phyloP scores from a whole-genome alignment of 2,888 invertebrate species.

The Rhingia rostrata region DNA sequence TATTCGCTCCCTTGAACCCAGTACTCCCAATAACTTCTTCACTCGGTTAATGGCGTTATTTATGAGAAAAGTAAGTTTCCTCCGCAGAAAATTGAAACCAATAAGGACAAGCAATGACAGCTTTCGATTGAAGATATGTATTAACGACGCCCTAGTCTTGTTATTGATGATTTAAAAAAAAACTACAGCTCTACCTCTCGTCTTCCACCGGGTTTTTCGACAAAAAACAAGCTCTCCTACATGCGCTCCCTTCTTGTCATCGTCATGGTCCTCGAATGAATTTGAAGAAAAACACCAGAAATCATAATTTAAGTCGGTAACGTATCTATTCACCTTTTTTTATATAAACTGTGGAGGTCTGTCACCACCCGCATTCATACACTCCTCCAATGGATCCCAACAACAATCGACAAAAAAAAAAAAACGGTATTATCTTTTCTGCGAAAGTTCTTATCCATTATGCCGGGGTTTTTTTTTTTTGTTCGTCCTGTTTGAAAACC shows the following conservation, averaged over 20 bases:
- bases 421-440: constrained; percentile 41
- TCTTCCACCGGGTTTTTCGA: background rate
- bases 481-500: background rate
- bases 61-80: constrained; percentile 12
- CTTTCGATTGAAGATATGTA: constrained; percentile 26
- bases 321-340: constrained; percentile 30
- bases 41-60: constrained; percentile 29
- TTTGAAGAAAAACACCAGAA: constrained; percentile 26
- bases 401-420: constrained; percentile 26
- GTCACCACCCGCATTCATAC: constrained; percentile 31
- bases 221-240: constrained; percentile 20
- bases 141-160: constrained; percentile 30
- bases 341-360: constrained; percentile 5
- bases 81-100: constrained; percentile 19
- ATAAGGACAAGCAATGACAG: constrained; percentile 17
- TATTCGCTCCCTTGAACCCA: too few relatives aligned
- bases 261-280: background rate
- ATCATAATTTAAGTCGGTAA: constrained; percentile 41
- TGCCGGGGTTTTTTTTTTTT: constrained; percentile 15
- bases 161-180: constrained; percentile 43
- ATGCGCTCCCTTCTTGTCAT: background rate
- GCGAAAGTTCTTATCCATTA: constrained; percentile 63
- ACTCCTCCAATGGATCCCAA: constrained; percentile 18
- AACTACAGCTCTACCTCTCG: background rate
- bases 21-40: background rate